Base-by-base conservation (phyloP, 2,888 invertebrate species). In the Eupsilia transversa region DNA sequence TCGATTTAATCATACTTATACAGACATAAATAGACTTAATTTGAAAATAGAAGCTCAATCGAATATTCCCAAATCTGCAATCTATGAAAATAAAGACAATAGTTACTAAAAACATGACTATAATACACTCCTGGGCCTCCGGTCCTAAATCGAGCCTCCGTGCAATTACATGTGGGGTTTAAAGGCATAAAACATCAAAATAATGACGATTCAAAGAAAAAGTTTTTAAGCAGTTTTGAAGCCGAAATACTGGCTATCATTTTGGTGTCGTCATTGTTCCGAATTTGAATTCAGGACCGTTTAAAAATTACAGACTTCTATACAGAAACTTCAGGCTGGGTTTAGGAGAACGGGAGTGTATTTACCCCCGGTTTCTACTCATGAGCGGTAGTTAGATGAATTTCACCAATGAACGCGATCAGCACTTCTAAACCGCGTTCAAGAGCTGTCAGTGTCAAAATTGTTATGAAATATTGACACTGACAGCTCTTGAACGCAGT, bases 11-110 rank as follows among this genome's bases (percentile, higher is more conserved):
- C 23, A 46, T n/a, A 46, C 6, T 9, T 23, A 46, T 20, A 46
- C 23, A 30, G 9, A 2, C 23, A 64, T 46, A 14, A 5, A 23
- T 6, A 33, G 23, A 63, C 20, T 20, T 63, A 14, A 23, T 64
- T 64, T 64, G 9, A 23, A 64, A 33, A 64, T 46, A 6, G 49
- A 52, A 66, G 66, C 67, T 70, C 17, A 33, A 33, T 38, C 4
- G 0, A n/a, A n/a, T n/a, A n/a, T n/a, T 27, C 35, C 10, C 27
- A 27, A 43, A 63, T 35, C 14, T 23, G 14, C 9, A 27, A 35
- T n/a, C 5, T 41, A 59, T 33, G 0, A 35, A 27, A 20, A 33
- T 41, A 1, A 43, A 59, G 6, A 20, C 33, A 33, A 17, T n/a
- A 41, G 30, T 60, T 33, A 14, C 30, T 23, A 23, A 67, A 67